Evolutionary conservation across 2,797 vertebrate species (phyloP).

Genomic region (Sebastes steindachneri): DNA sequence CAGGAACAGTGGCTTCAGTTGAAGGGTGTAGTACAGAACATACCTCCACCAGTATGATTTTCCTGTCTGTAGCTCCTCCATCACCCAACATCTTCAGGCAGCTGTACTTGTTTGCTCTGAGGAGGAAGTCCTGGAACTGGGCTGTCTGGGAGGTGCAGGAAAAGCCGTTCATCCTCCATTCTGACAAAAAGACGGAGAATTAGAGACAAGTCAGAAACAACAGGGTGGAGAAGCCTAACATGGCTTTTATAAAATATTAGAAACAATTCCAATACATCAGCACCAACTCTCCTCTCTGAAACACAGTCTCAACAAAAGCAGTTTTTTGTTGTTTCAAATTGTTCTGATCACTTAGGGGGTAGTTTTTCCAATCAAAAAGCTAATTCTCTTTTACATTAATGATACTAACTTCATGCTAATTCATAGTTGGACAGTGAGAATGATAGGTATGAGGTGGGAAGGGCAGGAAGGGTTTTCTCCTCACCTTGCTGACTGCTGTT

Average conservation of each 20-base stretch:
- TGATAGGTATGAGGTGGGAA: background rate
- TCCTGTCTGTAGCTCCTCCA: slow-evolving; percentile 76
- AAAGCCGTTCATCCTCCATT: slow-evolving; percentile 80
- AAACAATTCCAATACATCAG: background rate
- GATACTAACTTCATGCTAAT: background rate
- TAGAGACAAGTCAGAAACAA: background rate
- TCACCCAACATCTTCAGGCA: slow-evolving; percentile 92
- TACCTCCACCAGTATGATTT: slow-evolving; percentile 94
- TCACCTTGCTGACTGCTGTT: slow-evolving; percentile 84
- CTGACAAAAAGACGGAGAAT: slow-evolving; percentile 64
- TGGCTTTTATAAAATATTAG: background rate
- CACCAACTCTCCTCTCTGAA: background rate
- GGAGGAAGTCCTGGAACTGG: slow-evolving; percentile 93
- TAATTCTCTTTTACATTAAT: background rate
- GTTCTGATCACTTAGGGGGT: background rate
- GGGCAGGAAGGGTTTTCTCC: background rate
- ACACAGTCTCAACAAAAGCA: background rate
- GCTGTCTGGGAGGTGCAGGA: slow-evolving; percentile 85
- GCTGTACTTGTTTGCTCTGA: slow-evolving; percentile 94
- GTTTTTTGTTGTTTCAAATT: background rate
- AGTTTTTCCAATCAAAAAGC: background rate
- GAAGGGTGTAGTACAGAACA: slow-evolving; percentile 27
- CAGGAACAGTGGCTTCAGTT: background rate
- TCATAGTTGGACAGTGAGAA: background rate
- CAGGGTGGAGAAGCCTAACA: background rate